Percentiles rank a stretch among this genome's conserved stretches.
phyloP scores from a whole-genome alignment of 1,140 invertebrate genomes.

The Tetranychus urticae region DNA sequence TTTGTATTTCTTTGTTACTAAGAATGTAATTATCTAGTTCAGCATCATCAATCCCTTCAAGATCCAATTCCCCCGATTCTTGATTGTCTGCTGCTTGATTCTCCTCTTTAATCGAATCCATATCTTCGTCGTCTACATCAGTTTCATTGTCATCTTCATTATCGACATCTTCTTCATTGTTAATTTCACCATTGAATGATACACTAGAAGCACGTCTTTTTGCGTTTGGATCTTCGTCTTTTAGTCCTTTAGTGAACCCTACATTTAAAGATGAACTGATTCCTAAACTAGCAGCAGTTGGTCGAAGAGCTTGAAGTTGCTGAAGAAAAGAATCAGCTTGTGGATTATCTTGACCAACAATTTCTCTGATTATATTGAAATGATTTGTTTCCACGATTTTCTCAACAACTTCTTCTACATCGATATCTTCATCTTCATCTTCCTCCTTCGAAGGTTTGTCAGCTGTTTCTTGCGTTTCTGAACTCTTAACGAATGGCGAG shows the following conservation, averaged over 20 bases:
- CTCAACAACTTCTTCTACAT: background rate
- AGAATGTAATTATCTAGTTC: slow-evolving; percentile 60
- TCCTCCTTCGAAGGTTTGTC: background rate
- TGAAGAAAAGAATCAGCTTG: background rate
- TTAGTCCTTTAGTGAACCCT: background rate
- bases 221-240: background rate
- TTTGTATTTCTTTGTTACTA: slow-evolving; percentile 43
- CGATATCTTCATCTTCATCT: background rate
- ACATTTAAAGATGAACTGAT: slow-evolving; percentile 12
- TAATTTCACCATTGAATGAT: background rate
- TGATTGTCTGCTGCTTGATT: slow-evolving; percentile 11
- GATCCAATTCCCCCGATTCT: slow-evolving; percentile 38
- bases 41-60: slow-evolving; percentile 57
- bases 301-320: slow-evolving; percentile 9
- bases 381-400: background rate
- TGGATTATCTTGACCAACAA: background rate
- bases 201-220: background rate
- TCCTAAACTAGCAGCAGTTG: slow-evolving; percentile 22
- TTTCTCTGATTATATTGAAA: background rate
- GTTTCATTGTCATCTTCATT: background rate
- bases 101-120: background rate
- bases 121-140: background rate
- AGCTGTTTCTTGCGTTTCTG: background rate
- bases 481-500: slow-evolving; percentile 11
- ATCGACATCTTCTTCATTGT: background rate